Percentiles rank a stretch among this genome's conserved stretches.
These are phyloP conservation scores for Brachionus plicatilis DNA, from an alignment of 1,140 invertebrate species.

Conservation along the genomic window DNA sequence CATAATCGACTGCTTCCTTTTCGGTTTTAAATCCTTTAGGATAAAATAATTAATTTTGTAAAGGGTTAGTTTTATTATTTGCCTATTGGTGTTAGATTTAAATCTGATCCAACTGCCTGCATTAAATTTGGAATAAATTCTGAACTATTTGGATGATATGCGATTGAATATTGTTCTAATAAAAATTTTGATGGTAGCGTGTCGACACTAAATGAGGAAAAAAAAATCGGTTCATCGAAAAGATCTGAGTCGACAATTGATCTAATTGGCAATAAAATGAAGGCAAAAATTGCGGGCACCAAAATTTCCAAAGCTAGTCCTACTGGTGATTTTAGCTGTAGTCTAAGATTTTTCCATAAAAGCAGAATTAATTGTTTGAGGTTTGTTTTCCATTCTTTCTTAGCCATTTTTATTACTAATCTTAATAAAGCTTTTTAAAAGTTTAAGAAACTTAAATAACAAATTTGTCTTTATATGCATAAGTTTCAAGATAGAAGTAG, in stretches of 20 bases:
- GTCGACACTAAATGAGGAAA: conserved; percentile 44
- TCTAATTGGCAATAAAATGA: conserved; percentile 49
- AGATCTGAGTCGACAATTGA: conserved; percentile 44
- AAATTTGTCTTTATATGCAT: background rate
- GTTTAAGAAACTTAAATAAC: background rate
- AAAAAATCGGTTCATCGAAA: conserved; percentile 43
- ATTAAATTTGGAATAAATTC: conserved; percentile 44
- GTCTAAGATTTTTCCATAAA: conserved; percentile 52
- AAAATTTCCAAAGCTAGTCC: conserved; percentile 47
- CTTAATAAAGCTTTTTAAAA: background rate
- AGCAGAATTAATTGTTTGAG: conserved; percentile 42
- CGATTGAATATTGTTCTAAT: background rate
- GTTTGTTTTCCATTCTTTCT: background rate
- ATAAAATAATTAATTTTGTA: background rate
- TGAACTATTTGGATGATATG: conserved; percentile 42
- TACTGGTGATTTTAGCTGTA: conserved; percentile 47
- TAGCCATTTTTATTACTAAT: background rate
- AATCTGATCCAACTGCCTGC: conserved; percentile 41
- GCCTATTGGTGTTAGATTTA: background rate
- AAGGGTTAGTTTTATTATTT: background rate
- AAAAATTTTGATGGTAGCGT: conserved; percentile 41
- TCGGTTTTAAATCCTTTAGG: conserved; percentile 11
- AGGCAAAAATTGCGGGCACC: conserved; percentile 48
- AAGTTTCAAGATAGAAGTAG: background rate
- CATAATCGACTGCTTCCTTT: background rate